Base-by-base conservation (phyloP, 92 coral and sea anemone genomes). In the Meandrina meandrites region DNA sequence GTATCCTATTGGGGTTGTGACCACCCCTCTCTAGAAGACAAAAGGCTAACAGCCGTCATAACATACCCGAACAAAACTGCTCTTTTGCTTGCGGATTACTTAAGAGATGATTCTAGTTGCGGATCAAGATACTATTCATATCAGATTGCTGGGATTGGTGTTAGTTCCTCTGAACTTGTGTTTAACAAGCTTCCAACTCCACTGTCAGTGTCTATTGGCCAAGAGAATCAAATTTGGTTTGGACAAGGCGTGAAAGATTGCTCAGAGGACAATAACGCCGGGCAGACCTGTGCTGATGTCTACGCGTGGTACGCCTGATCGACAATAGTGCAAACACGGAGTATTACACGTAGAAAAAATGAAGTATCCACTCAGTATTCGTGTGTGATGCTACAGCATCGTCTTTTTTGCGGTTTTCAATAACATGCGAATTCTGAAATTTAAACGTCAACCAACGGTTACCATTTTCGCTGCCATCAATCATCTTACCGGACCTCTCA, bases 51-150 rank as follows among this genome's bases (percentile, higher is more conserved):
- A 15, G 71, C 78, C 14, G 78, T 82, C 48, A 70, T 82, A 82
- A 82, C 84, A 11, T 64, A 36, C 73, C 5, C 6, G 13, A 80
- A 80, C 73, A 62, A 35, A 35, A 71, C 78, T 15, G 78, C 30
- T 82, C 86, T 71, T 3, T n/a, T 6, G 7, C 70, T 82, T n/a
- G 78, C 86, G 6, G 78, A 82, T 13, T 82, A 70, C 35, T 21
- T 1, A 21, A 60, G 68, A 48, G 3, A 19, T 9, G 15, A 8
- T 1, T 9, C 1, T 8, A 22, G 35, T 14, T 70, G 32, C 27
- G 45, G n/a, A n/a, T n/a, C n/a, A n/a, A 58, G 64, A 12, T 68
- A 47, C 12, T 82, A 82, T 17, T 68, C 86, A 0, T 82, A 82
- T 32, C 32, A 31, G 66, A 31, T 82, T 31, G 64, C 27, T 47